phyloP scores from a whole-genome alignment of 2,113 vertebrate species.

The Sigmodon hispidus region DNA sequence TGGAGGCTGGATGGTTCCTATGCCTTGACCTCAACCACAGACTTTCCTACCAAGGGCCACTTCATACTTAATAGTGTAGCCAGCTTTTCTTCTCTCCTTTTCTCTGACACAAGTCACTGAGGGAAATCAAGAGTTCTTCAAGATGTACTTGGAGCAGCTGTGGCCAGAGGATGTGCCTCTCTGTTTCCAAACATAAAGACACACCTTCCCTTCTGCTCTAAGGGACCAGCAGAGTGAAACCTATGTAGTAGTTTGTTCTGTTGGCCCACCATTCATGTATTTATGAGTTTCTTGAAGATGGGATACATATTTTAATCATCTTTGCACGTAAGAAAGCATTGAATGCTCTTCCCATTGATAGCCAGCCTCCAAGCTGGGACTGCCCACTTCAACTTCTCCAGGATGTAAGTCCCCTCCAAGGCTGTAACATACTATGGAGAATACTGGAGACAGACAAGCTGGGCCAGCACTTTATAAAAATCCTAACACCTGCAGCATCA shows the following conservation, averaged over 20 bases:
- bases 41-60: neutral
- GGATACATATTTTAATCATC: neutral
- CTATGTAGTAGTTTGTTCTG: neutral
- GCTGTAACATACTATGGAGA: slow-evolving; percentile 50
- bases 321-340: neutral
- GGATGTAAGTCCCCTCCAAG: slow-evolving; percentile 64
- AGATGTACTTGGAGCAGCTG: neutral
- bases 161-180: neutral
- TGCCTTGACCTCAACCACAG: neutral
- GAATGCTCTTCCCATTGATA: neutral
- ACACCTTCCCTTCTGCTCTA: neutral
- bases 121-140: neutral
- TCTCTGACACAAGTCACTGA: neutral
- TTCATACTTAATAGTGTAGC: neutral
- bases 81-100: neutral
- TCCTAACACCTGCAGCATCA: slow-evolving; percentile 81
- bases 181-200: neutral
- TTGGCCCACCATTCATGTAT: neutral
- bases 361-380: neutral
- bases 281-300: neutral
- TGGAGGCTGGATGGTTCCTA: neutral
- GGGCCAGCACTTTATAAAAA: slow-evolving; percentile 78
- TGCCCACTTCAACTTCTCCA: slow-evolving; percentile 57
- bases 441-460: neutral
- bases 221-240: too few relatives aligned